A percentile compares a stretch with the other conserved stretches of the same genome.
Evolutionary conservation across 2,113 vertebrate genomes (phyloP).

Genomic region (Cololabis saira): DNA sequence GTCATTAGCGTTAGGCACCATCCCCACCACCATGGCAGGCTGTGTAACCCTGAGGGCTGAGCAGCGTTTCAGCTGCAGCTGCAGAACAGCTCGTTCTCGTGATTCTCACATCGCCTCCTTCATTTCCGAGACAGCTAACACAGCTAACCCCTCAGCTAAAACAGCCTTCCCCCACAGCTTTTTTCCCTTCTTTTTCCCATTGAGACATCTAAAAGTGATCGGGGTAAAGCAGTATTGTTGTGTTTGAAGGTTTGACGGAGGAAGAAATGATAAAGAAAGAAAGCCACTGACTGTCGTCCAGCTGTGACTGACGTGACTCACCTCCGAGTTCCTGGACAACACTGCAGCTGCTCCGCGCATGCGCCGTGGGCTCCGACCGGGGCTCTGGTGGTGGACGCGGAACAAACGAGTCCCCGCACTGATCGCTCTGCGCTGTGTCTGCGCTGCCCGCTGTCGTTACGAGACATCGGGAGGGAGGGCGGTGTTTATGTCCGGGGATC

Average conservation of each 20-base stretch:
- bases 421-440: constrained; percentile 20
- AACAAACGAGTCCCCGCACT: constrained; percentile 21
- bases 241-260: not conserved
- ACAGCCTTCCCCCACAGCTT: not conserved
- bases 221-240: constrained; percentile 10
- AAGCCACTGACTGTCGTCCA: constrained; percentile 19
- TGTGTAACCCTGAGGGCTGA: too few relatives aligned
- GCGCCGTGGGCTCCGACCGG: constrained; percentile 60
- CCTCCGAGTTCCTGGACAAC: constrained; percentile 70
- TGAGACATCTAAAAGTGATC: not conserved
- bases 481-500: constrained; percentile 14
- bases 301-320: constrained; percentile 62
- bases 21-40: too few relatives aligned
- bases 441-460: constrained; percentile 59
- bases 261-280: constrained; percentile 17
- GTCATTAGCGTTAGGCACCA: too few relatives aligned
- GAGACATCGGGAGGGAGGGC: constrained; percentile 59
- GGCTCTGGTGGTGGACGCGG: too few relatives aligned
- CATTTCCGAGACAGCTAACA: not conserved
- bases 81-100: constrained; percentile 3
- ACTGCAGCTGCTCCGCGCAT: constrained; percentile 72
- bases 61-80: too few relatives aligned
- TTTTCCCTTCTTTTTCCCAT: constrained; percentile 1
- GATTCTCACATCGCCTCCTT: not conserved
- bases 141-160: constrained; percentile 34